Evolutionary conservation across 1,140 invertebrate species (phyloP).

Genomic region (Bombus waltoni): DNA sequence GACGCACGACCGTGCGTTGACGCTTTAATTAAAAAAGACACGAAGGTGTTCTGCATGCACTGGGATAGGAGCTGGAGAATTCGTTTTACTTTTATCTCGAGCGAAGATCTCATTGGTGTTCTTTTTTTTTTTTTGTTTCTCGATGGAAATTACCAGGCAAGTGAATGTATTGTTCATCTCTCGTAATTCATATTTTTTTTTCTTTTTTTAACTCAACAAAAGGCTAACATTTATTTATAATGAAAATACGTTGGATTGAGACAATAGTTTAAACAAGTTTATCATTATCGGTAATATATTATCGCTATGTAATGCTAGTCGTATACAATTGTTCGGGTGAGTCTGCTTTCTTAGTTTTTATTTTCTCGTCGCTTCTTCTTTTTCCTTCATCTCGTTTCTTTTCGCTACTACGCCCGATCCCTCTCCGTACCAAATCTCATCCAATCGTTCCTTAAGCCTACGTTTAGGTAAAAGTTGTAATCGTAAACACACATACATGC

Average conservation of each 20-base stretch:
- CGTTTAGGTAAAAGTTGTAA: conserved; percentile 69
- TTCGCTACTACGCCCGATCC: not conserved
- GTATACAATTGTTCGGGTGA: conserved; percentile 82
- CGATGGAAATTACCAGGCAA: conserved; percentile 40
- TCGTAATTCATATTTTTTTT: conserved; percentile 34
- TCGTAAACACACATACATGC: conserved; percentile 81
- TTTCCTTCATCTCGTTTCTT: not conserved
- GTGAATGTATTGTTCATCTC: conserved; percentile 5
- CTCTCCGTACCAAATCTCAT: conserved; percentile 1
- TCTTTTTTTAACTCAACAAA: conserved; percentile 82
- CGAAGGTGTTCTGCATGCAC: conserved; percentile 54
- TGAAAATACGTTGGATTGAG: conserved; percentile 84
- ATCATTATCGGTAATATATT: conserved; percentile 83
- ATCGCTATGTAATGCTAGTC: conserved; percentile 82
- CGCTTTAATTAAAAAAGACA: conserved; percentile 52
- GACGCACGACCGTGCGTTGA: not conserved
- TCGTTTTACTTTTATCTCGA: conserved; percentile 2
- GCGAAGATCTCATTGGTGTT: conserved; percentile 2
- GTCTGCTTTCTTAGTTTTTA: conserved; percentile 41
- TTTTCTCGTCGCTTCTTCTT: conserved; percentile 53
- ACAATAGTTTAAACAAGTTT: conserved; percentile 83
- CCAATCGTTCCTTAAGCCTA: conserved; percentile 70
- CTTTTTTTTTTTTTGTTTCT: conserved; percentile 26
- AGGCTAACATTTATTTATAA: conserved; percentile 84
- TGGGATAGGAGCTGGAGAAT: conserved; percentile 32